phyloP scores from a whole-genome alignment of 2,888 invertebrate species.

The Dolichomitus sp. region DNA sequence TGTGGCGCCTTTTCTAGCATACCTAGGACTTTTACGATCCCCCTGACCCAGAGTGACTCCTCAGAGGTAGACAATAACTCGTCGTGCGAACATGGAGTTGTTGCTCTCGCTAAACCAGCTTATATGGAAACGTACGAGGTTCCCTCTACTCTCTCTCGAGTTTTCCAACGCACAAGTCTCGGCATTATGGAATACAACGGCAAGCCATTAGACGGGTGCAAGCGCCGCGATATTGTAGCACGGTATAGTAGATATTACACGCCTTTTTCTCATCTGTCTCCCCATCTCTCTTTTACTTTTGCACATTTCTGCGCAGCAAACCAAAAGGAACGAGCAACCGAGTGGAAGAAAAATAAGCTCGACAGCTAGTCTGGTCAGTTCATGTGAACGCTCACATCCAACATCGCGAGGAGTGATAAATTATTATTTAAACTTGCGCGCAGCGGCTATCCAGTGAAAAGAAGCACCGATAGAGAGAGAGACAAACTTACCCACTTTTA shows the following conservation, averaged over 20 bases:
- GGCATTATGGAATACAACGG: conserved; percentile 21
- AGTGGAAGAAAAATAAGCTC: conserved; percentile 41
- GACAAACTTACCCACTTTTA: conserved; percentile 62
- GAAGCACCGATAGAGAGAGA: conserved; percentile 34
- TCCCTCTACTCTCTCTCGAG: conserved; percentile 20
- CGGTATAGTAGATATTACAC: conserved; percentile 13
- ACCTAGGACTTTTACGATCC: conserved; percentile 34
- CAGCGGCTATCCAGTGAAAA: conserved; percentile 34
- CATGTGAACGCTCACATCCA: conserved; percentile 24
- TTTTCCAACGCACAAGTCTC: conserved; percentile 25
- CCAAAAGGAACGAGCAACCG: conserved; percentile 30
- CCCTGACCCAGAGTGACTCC: conserved; percentile 52
- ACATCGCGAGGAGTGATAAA: conserved; percentile 48
- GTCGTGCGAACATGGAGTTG: conserved; percentile 46
- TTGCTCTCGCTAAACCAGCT: conserved; percentile 43
- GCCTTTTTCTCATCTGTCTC: neutral
- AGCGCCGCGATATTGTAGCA: conserved; percentile 26
- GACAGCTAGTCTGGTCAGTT: conserved; percentile 43
- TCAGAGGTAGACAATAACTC: conserved; percentile 56
- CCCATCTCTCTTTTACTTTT: neutral
- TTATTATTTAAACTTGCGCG: conserved; percentile 63
- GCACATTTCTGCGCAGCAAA: neutral
- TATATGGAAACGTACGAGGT: conserved; percentile 55
- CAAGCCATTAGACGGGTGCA: conserved; percentile 24
- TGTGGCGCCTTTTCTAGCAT: neutral